Evolutionary conservation across 2,888 invertebrate genomes (phyloP).

Genomic region (Mechanitis messenoides): DNA sequence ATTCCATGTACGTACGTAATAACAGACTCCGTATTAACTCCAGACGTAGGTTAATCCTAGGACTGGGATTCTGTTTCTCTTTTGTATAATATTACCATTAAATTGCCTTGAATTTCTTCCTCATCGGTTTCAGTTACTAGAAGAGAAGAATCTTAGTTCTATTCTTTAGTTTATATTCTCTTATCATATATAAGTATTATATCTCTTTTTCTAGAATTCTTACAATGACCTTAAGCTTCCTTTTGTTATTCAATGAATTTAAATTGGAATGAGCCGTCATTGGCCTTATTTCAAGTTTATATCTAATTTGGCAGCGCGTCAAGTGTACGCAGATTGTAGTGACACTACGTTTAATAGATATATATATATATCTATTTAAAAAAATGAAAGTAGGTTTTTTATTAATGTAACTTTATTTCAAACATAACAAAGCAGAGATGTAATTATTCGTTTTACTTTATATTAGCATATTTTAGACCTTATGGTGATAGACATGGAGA

Average conservation of each 20-base stretch:
- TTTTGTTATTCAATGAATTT: too few species aligned
- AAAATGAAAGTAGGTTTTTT: too few species aligned
- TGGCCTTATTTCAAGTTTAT: slow-evolving; percentile 6
- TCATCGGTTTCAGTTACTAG: background rate
- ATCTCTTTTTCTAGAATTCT: too few species aligned
- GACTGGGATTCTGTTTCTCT: background rate
- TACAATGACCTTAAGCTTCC: too few species aligned
- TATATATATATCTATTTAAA: too few species aligned
- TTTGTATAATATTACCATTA: background rate
- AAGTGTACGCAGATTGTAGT: background rate
- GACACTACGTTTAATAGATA: background rate
- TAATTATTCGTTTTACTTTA: background rate
- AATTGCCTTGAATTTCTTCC: background rate
- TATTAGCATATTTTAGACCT: background rate
- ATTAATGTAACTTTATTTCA: too few species aligned
- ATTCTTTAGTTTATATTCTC: too few species aligned
- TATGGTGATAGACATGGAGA: background rate
- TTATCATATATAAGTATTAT: too few species aligned
- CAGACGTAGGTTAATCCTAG: background rate
- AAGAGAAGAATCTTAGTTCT: too few species aligned
- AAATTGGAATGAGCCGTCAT: background rate
- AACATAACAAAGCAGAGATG: background rate
- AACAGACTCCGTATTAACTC: background rate
- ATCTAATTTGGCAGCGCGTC: background rate
- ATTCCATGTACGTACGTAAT: background rate